A percentile compares a stretch with the other conserved stretches of the same genome.
phyloP scores from a whole-genome alignment of 2,888 invertebrate species.

The Lasioglossum lativentre region DNA sequence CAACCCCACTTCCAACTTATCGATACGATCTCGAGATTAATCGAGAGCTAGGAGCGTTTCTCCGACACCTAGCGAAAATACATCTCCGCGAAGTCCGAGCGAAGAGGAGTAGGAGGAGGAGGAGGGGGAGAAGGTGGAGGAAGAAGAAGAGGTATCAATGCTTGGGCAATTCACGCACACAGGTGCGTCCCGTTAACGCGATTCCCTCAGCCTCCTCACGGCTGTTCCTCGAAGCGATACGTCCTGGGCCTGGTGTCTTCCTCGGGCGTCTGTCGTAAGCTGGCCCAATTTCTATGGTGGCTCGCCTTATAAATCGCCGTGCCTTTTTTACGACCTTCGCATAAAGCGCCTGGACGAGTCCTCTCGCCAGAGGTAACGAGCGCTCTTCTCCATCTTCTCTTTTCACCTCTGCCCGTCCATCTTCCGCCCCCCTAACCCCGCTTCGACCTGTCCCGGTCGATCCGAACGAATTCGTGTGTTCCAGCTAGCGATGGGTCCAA shows the following conservation, averaged over 20 bases:
- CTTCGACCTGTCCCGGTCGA: not conserved
- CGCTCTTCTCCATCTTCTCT: conserved; percentile 17
- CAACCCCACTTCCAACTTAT: conserved; percentile 1
- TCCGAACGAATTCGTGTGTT: conserved; percentile 42
- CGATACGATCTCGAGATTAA: conserved; percentile 60
- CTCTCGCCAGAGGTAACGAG: conserved; percentile 60
- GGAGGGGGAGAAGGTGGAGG: not conserved
- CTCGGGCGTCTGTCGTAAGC: conserved; percentile 59
- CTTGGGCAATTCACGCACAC: conserved; percentile 50
- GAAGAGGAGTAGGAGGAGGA: not conserved
- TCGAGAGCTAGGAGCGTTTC: conserved; percentile 41
- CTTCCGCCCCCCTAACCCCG: not conserved
- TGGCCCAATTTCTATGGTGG: conserved; percentile 71
- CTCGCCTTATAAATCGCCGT: conserved; percentile 68
- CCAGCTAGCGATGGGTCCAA: conserved; percentile 19
- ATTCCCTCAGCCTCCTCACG: conserved; percentile 14
- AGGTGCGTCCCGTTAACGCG: conserved; percentile 43
- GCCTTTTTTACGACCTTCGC: conserved; percentile 68
- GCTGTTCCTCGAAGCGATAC: conserved; percentile 35
- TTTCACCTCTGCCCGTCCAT: conserved; percentile 16
- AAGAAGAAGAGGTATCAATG: conserved; percentile 21
- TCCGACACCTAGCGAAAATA: conserved; percentile 40
- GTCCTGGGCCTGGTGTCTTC: conserved; percentile 39
- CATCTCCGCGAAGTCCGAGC: not conserved
- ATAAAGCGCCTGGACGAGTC: conserved; percentile 63